Evolutionary conservation across 2,888 invertebrate species (phyloP), one percentile per base, ranked within the genome.

Genomic region (Mesochorus sp.): DNA sequence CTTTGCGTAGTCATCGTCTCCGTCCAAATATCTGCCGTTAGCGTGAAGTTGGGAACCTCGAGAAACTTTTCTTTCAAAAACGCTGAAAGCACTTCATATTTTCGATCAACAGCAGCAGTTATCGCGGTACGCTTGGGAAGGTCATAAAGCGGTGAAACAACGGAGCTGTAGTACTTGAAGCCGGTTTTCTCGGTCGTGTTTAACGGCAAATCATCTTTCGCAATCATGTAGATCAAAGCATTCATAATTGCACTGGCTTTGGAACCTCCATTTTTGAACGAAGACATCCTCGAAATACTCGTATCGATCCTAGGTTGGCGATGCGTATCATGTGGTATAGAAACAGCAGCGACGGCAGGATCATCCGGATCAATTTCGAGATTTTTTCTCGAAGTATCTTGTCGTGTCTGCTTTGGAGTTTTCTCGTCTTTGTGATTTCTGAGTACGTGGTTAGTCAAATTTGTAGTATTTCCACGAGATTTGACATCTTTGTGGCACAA

Each of bases 1-100:
- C 80, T 80, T 49, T 53, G 59, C 21, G 74, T 74, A n/a, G 42
- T 78, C 37, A 76, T 39, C 6, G 73, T 80, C 1, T 83, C 82
- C 8, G 82, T 80, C 82, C 79, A 81, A 12, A 81, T 64, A 49
- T 82, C 80, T 0, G 80, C 62, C 8, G 80, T 80, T 6, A 83
- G 47, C 24, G 72, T 72, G 10, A 79, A 17, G 42, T 44, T 24
- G 21, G 62, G 51, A 8, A 73, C 28, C 3, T 24, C 42, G 21
- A 57, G 17, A 10, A 76, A 24, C 66, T 79, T 80, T 49, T 61
- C 26, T 74, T 78, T 68, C 4, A 59, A 37, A 4, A 66, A 0
- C 10, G 14, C 49, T 2, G 74, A 66, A 59, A 67, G 39, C 2
- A 74, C 12, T 8, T 74, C 68, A 72, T 75, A 80, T 42, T 80